Evolutionary conservation across 2,888 invertebrate species (phyloP), one percentile per base, ranked within the genome.

Genomic region (Sacculina carcini): DNA sequence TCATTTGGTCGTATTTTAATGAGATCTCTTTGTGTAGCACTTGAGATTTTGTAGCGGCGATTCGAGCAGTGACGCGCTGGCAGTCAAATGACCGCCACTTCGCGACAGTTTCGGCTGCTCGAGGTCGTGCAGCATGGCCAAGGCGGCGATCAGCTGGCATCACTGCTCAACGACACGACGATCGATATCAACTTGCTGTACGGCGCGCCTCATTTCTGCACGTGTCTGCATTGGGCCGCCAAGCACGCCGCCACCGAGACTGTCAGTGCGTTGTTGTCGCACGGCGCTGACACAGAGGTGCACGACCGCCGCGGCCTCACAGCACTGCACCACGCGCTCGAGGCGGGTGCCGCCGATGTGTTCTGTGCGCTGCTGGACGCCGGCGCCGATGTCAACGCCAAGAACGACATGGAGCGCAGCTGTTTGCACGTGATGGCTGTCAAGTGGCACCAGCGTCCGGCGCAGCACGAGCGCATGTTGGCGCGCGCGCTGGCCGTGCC

Each of bases 301-400:
- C n/a, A 16, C 16, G 42, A 42, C 28, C n/a, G 42, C 26, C n/a
- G n/a, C 26, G n/a, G n/a, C 14, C 6, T n/a, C 3, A 3, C 10
- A 9, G 26, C 42, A 9, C 42, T 42, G 16, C 42, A 42, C 42
- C n/a, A 24, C 16, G 42, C 42, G 26, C 26, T 51, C 19, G 23
- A 50, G 31, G 46, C 44, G 14, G 55, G 56, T 24, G 48, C 46
- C 26, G 46, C 23, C 24, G 50, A 42, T 28, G 29, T 54, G 10
- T n/a, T 50, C 16, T 28, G 46, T 10, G 51, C 52, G 16, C 53
- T 56, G 24, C 44, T 56, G 10, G 49, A 51, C 26, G 39, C 26
- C 42, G 54, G 52, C 38, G 56, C 54, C 10, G 51, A 56, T 31
- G 52, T 52, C 14, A 54, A 56, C 42, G 44, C 46, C 19, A 52